Base-by-base conservation (phyloP, 2,797 vertebrate genomes). In the Cirrhinus mrigala region DNA sequence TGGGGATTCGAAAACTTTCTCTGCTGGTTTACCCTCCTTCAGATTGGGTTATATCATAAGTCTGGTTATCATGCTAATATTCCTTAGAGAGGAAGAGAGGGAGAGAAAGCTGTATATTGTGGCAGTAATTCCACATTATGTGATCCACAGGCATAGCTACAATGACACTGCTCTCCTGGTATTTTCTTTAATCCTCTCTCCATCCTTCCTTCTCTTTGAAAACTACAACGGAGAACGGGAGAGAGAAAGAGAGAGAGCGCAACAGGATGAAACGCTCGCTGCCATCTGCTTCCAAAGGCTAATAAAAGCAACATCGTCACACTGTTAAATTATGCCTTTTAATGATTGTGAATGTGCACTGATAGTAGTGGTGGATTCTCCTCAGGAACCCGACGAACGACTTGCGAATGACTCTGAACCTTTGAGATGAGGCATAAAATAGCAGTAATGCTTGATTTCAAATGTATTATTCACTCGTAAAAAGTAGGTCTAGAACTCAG, bases 291-390 rank as follows among this genome's bases (percentile, higher is more conserved):
- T 90, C 76, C 69, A 91, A 68, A 88, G 80, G 86, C 92, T 92
- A 93, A 93, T 93, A 93, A 93, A 94, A 92, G 91, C 84, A 88
- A 89, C 90, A 87, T 87, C 85, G 90, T 92, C 91, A 92, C 88
- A 91, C 87, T 92, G 89, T 89, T 93, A 92, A 94, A 93, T 93
- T 87, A 92, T 89, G 90, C 82, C 89, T 90, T 93, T 94, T 94
- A 93, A 94, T 92, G 92, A 93, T 90, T 88, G 87, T 86, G 88
- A 91, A 84, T 87, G 87, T 88, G 90, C 86, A 84, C 79, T 91
- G 88, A 88, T 87, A 84, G 81, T 86, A 52, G 84, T 52, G 68
- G 85, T 85, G 77, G 80, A 64, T 88, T 76, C 86, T 85, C 62
- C 78, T 68, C 69, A 29, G 11, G 46, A 83, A 74, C 76, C 3